Evolutionary conservation across 2,797 vertebrate species (phyloP).

Genomic region (Neopelma chrysocephalum): DNA sequence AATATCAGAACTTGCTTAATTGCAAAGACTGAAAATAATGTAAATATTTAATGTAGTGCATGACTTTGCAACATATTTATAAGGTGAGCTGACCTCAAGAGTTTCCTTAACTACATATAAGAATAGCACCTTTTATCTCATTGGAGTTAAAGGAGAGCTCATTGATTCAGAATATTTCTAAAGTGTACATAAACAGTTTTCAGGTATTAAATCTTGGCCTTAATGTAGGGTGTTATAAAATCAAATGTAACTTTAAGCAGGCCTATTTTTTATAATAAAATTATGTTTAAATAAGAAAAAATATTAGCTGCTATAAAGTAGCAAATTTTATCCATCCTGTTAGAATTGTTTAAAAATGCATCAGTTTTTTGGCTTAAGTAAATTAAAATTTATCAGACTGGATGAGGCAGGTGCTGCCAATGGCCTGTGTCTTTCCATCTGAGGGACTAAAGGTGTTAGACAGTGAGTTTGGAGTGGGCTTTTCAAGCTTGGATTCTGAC

Average conservation of each 20-base stretch:
- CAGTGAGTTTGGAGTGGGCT: not conserved
- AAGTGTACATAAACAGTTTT: conserved; percentile 51
- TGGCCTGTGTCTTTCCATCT: not conserved
- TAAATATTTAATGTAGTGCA: conserved; percentile 61
- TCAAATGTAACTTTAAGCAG: conserved; percentile 54
- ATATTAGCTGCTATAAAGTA: conserved; percentile 32
- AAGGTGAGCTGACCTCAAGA: conserved; percentile 61
- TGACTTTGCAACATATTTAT: conserved; percentile 63
- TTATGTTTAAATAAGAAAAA: conserved; percentile 49
- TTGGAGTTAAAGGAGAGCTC: conserved; percentile 37
- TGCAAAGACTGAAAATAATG: conserved; percentile 54
- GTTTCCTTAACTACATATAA: conserved; percentile 37
- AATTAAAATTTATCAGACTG: conserved; percentile 18
- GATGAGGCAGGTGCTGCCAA: not conserved
- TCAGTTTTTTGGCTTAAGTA: not conserved
- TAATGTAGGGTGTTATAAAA: conserved; percentile 48
- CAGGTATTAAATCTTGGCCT: conserved; percentile 61
- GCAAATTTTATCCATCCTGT: conserved; percentile 11
- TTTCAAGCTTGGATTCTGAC: not conserved
- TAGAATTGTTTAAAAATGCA: conserved; percentile 51
- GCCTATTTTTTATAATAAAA: conserved; percentile 43
- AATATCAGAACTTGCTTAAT: conserved; percentile 51
- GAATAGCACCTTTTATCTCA: conserved; percentile 63
- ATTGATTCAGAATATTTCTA: conserved; percentile 59
- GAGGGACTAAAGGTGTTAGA: not conserved